Evolutionary conservation across 2,797 vertebrate species (phyloP), one percentile per base, ranked within the genome.

Genomic region (Sparus aurata): DNA sequence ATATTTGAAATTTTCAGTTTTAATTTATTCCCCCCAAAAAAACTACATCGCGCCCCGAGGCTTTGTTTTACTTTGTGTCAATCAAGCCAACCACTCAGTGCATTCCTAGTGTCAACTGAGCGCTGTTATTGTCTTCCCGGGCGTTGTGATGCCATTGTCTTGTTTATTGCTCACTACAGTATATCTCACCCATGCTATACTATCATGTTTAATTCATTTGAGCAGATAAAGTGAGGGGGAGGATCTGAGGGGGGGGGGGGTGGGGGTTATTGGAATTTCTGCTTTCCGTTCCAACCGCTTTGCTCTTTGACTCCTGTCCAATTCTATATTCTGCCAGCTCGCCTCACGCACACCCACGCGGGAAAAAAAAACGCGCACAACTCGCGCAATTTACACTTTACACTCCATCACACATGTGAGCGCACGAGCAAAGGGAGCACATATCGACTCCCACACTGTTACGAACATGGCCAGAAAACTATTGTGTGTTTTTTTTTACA

Each of bases 271-370:
- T n/a, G n/a, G 25, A 34, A 43, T 77, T 75, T 43, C 68, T 68
- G 62, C 69, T 70, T 8, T 12, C 65, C 8, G 20, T 75, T 90
- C 82, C 82, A 85, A 72, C 50, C 72, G 62, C 72, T 77, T 84
- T 89, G 77, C 87, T 83, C 88, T 88, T 89, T 91, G 87, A 90
- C 87, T 84, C 72, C 55, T 47, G 69, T 85, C 84, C 87, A 88
- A 71, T 38, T 89, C 79, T 69, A 57, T 68, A 82, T 64, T 75
- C 79, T 75, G 72, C 83, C 75, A 78, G 22, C 82, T 81, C 71
- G 47, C 73, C 78, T 80, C 71, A 69, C 79, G 81, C 73, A 74
- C 77, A 20, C 82, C 57, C 63, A 73, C 80, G 30, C 73, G 18
- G 27, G 5, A 30, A 30, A 30, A 30, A 30, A 8, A 46, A 11